Percentiles rank a stretch among this genome's conserved stretches.
Evolutionary conservation across 2,797 vertebrate genomes (phyloP).

Genomic region (Mycteria americana): DNA sequence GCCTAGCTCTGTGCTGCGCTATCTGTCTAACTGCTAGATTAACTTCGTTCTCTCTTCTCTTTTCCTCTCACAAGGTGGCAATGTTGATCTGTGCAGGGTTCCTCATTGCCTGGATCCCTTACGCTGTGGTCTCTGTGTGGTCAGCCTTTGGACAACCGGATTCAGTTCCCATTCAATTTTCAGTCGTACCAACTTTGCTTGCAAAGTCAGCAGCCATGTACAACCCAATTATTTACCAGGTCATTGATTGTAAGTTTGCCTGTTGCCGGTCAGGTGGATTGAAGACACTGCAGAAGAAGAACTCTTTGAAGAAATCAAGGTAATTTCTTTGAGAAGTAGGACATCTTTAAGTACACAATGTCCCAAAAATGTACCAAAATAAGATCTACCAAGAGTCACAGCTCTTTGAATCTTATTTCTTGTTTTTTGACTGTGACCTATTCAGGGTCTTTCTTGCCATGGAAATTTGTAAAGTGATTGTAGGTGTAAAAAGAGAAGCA

Average conservation of each 20-base stretch:
- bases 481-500: not conserved
- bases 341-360: fast-evolving
- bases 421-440: not conserved
- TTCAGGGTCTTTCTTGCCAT: not conserved
- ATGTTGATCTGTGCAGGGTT: constrained; percentile 96
- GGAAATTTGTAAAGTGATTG: not conserved
- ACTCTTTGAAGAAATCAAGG: constrained; percentile 80
- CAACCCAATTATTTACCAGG: constrained; percentile 96
- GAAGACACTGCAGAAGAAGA: constrained; percentile 73
- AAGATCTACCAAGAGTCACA: not conserved
- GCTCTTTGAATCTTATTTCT: not conserved
- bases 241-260: constrained; percentile 83
- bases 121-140: constrained; percentile 90
- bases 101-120: constrained; percentile 94
- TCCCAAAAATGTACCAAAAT: not conserved
- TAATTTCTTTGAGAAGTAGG: constrained; percentile 55
- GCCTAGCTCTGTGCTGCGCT: not conserved
- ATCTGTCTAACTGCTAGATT: no score
- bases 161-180: constrained; percentile 87
- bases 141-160: constrained; percentile 89
- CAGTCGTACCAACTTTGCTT: constrained; percentile 88
- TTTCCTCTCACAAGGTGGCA: constrained; percentile 81
- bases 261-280: constrained; percentile 74
- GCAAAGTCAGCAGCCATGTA: constrained; percentile 96
- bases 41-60: not conserved